phyloP scores from a whole-genome alignment of 2,113 vertebrate genomes.

The Stigmatopora argus region DNA sequence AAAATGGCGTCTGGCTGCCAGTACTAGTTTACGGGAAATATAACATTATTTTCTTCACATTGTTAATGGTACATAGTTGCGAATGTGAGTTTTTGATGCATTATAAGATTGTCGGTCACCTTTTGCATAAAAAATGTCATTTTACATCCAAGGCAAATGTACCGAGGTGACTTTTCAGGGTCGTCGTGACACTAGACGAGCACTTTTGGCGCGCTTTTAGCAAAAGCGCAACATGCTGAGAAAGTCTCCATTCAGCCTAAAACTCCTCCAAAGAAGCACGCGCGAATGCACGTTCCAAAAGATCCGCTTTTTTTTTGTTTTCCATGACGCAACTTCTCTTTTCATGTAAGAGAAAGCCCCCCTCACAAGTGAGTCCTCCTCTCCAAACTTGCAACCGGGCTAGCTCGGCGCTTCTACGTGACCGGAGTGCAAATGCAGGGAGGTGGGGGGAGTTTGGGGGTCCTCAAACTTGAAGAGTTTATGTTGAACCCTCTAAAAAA shows the following conservation, averaged over 20 bases:
- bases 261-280: not conserved
- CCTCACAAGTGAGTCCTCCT: conserved; percentile 36
- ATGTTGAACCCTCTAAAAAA: conserved; percentile 32
- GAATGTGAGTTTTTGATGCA: no score
- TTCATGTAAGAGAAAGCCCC: conserved; percentile 52
- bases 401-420: conserved; percentile 63
- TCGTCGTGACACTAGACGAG: not conserved
- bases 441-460: conserved; percentile 36
- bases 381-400: conserved; percentile 49
- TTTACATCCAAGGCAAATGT: not conserved
- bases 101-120: no score
- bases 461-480: conserved; percentile 43
- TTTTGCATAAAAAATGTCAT: not conserved
- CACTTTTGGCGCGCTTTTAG: not conserved
- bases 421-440: conserved; percentile 63
- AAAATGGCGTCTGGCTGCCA: no score
- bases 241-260: conserved; percentile 4
- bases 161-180: not conserved
- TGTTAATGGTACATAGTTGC: no score
- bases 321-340: conserved; percentile 75
- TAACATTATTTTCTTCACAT: no score
- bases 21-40: no score
- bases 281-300: conserved; percentile 37
- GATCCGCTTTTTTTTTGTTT: conserved; percentile 47
- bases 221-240: conserved; percentile 4